Base-by-base conservation (phyloP, 2,113 vertebrate genomes). In the Hymenochirus boettgeri region DNA sequence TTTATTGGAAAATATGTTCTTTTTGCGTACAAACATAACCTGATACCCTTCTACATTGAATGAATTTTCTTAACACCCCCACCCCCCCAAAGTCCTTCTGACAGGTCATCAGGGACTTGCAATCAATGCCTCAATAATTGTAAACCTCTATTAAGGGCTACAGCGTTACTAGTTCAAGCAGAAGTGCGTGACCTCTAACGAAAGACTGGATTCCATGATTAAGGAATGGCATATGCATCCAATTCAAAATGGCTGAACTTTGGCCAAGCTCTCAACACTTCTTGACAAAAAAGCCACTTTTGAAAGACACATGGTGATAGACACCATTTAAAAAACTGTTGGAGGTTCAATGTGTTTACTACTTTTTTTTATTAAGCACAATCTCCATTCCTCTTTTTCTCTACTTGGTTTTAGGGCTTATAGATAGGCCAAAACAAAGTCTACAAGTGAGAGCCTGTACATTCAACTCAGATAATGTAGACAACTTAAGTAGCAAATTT, bases 141-240 rank as follows among this genome's bases (percentile, higher is more conserved):
- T 27, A 57, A 69, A 27, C 26, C 12, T 52, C 37, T 53, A n/a
- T 23, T 13, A 69, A 69, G 65, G 65, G 65, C 65, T 69, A 69
- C 55, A 59, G 56, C 55, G 24, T 58, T 37, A 47, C 33, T 37
- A 60, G 13, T 21, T 26, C 23, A 46, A 69, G 33, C 19, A 42
- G 35, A 67, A 67, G 57, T 66, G 63, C 54, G 27, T 65, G 31
- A 37, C 45, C 8, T 23, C 19, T 4, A 21, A 21, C 3, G 13
- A 45, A 21, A 31, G 45, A 46, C 29, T 31, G 25, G 50, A 39
- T 48, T 9, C 62, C 37, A 12, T 46, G 22, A 56, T 24, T 21
- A 55, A 47, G 46, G 21, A 48, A 18, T 18, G 12, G 37, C 9
- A 13, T 56, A 52, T n/a, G 42, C 22, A 64, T 45, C 56, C 21